Evolutionary conservation across 2,797 vertebrate genomes (phyloP), one percentile per base, ranked within the genome.

Genomic region (Pipistrellus kuhlii): DNA sequence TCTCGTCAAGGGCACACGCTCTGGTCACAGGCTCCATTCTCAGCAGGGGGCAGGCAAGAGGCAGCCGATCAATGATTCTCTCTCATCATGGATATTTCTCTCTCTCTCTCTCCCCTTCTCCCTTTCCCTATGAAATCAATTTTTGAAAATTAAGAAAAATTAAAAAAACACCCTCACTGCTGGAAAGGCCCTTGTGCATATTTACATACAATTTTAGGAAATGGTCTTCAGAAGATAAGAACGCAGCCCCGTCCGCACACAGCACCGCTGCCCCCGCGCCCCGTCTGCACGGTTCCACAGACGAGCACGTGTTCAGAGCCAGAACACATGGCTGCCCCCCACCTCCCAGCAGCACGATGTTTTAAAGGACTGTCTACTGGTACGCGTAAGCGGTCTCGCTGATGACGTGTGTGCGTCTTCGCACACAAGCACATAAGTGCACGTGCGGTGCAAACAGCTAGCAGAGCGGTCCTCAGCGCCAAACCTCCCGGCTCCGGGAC

Each of bases 321-420:
- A 85, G 55, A 59, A 6, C n/a, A 87, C 44, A 76, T 75, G 86
- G 82, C 78, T 75, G n/a, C 53, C 23, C 91, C 66, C 9, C 68
- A 89, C 27, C 17, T 88, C 80, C 82, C 64, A 88, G 38, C 96
- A 44, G 80, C 38, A 82, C 21, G 64, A 80, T 10, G 14, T 64
- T 89, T 88, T 66, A 92, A 71, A 94, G 81, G 21, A 85, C 48
- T 32, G 55, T 41, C 62, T 41, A 85, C 59, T 32, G 62, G 76
- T 53, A 27, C 57, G 23, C 27, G 51, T 86, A 64, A 41, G 53
- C 12, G 18, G 68, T 11, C 32, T 32, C 11, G 62, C 30, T 38
- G 32, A 41, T 78, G 13, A 83, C 23, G 5, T 41, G 71, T 68
- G 30, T 21, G 51, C 21, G 6, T 84, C 46, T 87, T 51, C 32